Evolutionary conservation across 2,113 vertebrate genomes (phyloP).

Genomic region (Glaucidium brasilianum): DNA sequence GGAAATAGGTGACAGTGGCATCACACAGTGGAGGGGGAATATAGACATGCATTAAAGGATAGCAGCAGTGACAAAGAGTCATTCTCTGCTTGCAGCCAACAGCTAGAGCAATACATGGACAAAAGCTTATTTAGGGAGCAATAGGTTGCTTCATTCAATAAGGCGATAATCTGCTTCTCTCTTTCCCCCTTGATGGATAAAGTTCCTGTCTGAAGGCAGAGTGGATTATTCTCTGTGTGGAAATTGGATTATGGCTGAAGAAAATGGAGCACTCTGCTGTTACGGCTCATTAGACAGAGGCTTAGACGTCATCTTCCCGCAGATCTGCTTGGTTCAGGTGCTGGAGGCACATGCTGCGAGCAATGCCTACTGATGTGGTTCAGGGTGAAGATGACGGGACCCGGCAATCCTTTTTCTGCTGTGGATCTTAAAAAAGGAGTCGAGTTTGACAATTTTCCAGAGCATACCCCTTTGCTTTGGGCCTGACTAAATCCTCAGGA

Average conservation of each 20-base stretch:
- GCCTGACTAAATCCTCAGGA: neutral
- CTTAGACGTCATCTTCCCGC: neutral
- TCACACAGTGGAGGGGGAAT: neutral
- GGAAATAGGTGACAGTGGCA: neutral
- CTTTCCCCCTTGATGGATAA: conserved; percentile 2
- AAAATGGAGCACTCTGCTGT: conserved; percentile 16
- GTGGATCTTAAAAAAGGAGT: neutral
- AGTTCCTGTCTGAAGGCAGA: neutral
- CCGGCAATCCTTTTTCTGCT: neutral
- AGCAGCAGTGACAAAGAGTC: neutral
- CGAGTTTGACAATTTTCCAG: neutral
- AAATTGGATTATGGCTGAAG: conserved; percentile 52
- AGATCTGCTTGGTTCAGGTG: neutral
- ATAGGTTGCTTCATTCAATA: neutral
- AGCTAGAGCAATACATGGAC: neutral
- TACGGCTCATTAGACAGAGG: neutral
- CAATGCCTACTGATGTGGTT: accelerated
- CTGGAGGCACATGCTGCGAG: accelerated
- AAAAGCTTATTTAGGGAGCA: neutral
- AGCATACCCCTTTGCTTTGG: neutral
- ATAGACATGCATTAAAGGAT: neutral
- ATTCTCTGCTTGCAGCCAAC: neutral
- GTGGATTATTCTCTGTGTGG: conserved; percentile 39
- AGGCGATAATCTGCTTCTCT: conserved; percentile 17
- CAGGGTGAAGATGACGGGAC: neutral